A percentile compares a stretch with the other conserved stretches of the same genome.
Conservation (phyloP, 2,888 invertebrate species). For the Orthosia gracilis region DNA sequence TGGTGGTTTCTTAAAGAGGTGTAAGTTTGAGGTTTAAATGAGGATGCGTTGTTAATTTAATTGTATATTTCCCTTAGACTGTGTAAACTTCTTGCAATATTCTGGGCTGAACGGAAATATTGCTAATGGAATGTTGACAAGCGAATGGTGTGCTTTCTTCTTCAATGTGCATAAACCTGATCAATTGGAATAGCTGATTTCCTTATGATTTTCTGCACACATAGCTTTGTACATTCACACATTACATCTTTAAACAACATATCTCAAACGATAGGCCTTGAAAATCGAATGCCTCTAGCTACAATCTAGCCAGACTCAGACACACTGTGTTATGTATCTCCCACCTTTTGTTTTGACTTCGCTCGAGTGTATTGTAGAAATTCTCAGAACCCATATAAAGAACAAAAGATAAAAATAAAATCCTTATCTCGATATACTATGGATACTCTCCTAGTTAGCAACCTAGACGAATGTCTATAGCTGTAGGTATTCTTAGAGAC, state of each 20-base stretch:
- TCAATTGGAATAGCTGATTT: neutral
- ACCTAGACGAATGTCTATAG: neutral
- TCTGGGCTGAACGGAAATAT: neutral
- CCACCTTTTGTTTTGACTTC: slow-evolving; percentile 22
- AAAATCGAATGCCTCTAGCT: slow-evolving; percentile 25
- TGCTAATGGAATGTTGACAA: neutral
- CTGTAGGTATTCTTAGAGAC: neutral
- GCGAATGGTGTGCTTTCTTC: neutral
- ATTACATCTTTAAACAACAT: slow-evolving; percentile 3
- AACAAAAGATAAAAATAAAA: slow-evolving; percentile 30
- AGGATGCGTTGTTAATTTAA: slow-evolving; percentile 2
- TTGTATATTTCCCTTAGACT: neutral
- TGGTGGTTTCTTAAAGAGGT: slow-evolving; percentile 1
- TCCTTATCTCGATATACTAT: slow-evolving; percentile 1
- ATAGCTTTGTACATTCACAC: neutral
- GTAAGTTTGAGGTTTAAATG: neutral
- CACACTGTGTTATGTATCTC: slow-evolving; percentile 11
- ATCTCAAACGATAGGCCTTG: slow-evolving; percentile 47
- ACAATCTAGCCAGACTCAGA: slow-evolving; percentile 2
- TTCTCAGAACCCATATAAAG: slow-evolving; percentile 29
- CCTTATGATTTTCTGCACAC: neutral
- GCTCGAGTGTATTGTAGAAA: slow-evolving; percentile 9
- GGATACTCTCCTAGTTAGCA: neutral
- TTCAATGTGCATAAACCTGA: neutral
- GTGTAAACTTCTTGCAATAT: neutral